A percentile compares a stretch with the other conserved stretches of the same genome.
Evolutionary conservation across 1,140 invertebrate species (phyloP).

Genomic region (Spodoptera frugiperda): DNA sequence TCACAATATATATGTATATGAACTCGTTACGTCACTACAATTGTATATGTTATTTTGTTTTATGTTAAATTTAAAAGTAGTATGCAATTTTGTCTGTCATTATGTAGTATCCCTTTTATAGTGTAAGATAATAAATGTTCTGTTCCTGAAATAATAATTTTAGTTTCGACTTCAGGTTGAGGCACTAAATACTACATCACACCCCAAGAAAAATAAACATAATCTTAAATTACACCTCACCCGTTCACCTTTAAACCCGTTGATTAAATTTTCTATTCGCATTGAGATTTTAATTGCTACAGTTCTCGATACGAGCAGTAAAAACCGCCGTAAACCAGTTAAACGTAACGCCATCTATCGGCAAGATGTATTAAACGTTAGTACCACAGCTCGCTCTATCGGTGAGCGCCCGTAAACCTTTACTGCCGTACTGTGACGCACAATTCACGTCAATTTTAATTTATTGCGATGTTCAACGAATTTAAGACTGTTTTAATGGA

Average conservation of each 20-base stretch:
- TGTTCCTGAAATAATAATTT: no score
- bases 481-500: constrained; percentile 23
- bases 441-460: constrained; percentile 15
- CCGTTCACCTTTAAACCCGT: constrained; percentile 1
- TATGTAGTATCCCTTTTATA: no score
- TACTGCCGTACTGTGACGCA: constrained; percentile 8
- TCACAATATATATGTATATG: no score
- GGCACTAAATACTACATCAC: neutral
- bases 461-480: constrained; percentile 27
- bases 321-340: constrained; percentile 24
- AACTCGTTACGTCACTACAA: no score
- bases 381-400: constrained; percentile 13
- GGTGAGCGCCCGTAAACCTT: constrained; percentile 17
- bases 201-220: constrained; percentile 3
- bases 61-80: no score
- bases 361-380: constrained; percentile 1
- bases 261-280: constrained; percentile 39
- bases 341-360: constrained; percentile 26
- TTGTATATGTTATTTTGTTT: no score
- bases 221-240: neutral
- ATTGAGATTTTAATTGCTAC: constrained; percentile 37
- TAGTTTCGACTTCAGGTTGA: neutral
- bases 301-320: constrained; percentile 30
- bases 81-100: no score
- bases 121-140: no score